These are phyloP conservation scores for Erythrocebus patas DNA, from an alignment of 2,113 vertebrate genomes.

Conservation along the genomic window DNA sequence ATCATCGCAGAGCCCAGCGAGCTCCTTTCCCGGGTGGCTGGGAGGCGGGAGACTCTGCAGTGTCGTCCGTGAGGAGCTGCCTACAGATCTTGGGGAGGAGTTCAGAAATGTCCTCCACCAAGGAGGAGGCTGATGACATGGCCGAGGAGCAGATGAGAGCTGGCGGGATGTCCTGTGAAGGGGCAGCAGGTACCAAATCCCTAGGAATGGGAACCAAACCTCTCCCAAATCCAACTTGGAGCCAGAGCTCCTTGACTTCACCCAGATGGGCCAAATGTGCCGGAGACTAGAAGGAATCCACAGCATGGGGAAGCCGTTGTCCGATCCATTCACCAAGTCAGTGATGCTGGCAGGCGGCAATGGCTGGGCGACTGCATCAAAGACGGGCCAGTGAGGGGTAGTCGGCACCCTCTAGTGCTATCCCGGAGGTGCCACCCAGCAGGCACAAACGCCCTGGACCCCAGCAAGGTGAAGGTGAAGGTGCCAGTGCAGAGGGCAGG, in stretches of 20 bases:
- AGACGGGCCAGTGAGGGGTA: no score
- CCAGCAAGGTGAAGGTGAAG: background rate
- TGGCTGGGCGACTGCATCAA: no score
- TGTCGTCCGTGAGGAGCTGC: background rate
- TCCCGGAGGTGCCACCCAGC: background rate
- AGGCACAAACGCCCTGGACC: fast-evolving
- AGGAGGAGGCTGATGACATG: background rate
- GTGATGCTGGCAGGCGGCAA: background rate
- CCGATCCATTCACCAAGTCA: background rate
- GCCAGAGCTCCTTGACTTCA: background rate
- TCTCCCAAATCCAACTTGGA: background rate
- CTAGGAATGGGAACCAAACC: background rate
- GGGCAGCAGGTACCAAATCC: background rate
- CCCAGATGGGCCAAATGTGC: background rate
- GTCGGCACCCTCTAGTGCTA: fast-evolving
- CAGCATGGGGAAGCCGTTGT: fast-evolving
- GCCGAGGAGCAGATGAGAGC: background rate
- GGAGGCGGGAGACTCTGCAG: background rate
- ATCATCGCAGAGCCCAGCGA: fast-evolving
- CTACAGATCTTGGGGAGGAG: background rate
- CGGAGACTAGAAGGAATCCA: background rate
- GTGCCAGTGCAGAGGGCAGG: background rate
- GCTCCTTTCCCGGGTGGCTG: no score
- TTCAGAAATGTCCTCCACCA: background rate
- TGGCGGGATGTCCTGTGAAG: background rate